phyloP scores from a whole-genome alignment of 1,140 invertebrate species.

The Neodiprion fabricii region DNA sequence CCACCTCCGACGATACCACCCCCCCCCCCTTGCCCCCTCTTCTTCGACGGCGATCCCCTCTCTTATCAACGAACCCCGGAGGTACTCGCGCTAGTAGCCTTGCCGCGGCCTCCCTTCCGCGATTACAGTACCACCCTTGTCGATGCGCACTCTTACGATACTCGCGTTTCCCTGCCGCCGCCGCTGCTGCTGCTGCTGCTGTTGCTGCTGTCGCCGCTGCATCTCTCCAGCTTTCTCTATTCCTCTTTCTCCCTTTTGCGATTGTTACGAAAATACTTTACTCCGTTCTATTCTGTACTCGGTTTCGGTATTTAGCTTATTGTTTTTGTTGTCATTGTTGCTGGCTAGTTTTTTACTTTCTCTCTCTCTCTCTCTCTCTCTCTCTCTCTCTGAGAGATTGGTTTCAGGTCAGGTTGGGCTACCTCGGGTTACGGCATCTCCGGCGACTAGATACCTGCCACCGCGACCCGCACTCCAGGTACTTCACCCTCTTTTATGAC shows the following conservation, averaged over 20 bases:
- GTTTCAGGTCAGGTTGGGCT: no score
- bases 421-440: no score
- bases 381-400: not conserved
- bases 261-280: not conserved
- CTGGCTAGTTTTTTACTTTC: not conserved
- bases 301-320: not conserved
- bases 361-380: constrained; percentile 10
- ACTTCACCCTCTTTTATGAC: no score
- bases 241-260: constrained; percentile 3
- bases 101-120: not conserved
- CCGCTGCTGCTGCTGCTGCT: constrained; percentile 23
- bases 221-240: constrained; percentile 23
- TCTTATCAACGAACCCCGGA: not conserved
- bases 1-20: constrained; percentile 11
- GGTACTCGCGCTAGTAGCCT: constrained; percentile 11
- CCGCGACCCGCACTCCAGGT: no score
- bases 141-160: constrained; percentile 23
- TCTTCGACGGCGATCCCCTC: constrained; percentile 23
- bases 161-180: constrained; percentile 27
- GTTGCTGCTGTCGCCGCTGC: not conserved
- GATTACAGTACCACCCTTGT: not conserved
- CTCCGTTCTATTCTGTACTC: constrained; percentile 17
- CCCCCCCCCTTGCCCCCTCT: constrained; percentile 25
- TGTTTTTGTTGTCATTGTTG: no score
- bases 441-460: no score